A percentile compares a stretch with the other conserved stretches of the same genome.
These are phyloP conservation scores for Athripsodes cinereus DNA, from an alignment of 2,888 invertebrate species.

Conservation along the genomic window DNA sequence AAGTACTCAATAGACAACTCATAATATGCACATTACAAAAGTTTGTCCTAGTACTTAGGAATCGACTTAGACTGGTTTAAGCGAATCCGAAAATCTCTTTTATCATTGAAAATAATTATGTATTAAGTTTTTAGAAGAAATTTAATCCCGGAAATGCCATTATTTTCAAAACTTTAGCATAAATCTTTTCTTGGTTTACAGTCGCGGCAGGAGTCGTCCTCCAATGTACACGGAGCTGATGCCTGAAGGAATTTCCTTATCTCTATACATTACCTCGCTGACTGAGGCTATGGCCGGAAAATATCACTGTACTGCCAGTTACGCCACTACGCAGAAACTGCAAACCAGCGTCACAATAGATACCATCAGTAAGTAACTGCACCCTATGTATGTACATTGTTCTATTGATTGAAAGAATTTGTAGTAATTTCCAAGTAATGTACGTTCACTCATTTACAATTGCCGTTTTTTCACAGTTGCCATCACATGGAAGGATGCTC, in stretches of 20 bases:
- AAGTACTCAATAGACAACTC: too few species aligned
- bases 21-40: too few species aligned
- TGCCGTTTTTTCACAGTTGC: conserved; percentile 54
- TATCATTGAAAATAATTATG: too few species aligned
- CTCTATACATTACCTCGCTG: conserved; percentile 69
- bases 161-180: too few species aligned
- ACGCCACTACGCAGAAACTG: conserved; percentile 63
- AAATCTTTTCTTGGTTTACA: not conserved
- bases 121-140: too few species aligned
- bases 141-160: too few species aligned
- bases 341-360: conserved; percentile 62
- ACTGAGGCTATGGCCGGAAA: conserved; percentile 71
- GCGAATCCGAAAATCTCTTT: too few species aligned
- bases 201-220: conserved; percentile 35
- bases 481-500: conserved; percentile 82
- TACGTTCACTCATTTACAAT: not conserved
- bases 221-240: conserved; percentile 63
- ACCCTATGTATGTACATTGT: not conserved
- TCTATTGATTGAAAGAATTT: not conserved
- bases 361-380: conserved; percentile 59
- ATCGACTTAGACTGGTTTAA: too few species aligned
- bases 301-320: conserved; percentile 78
- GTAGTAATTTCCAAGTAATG: not conserved
- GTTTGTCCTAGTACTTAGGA: too few species aligned
- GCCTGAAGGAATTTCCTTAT: conserved; percentile 49